Base-by-base conservation (phyloP, 2,888 invertebrate species). In the Lepidochrysops patricia region DNA sequence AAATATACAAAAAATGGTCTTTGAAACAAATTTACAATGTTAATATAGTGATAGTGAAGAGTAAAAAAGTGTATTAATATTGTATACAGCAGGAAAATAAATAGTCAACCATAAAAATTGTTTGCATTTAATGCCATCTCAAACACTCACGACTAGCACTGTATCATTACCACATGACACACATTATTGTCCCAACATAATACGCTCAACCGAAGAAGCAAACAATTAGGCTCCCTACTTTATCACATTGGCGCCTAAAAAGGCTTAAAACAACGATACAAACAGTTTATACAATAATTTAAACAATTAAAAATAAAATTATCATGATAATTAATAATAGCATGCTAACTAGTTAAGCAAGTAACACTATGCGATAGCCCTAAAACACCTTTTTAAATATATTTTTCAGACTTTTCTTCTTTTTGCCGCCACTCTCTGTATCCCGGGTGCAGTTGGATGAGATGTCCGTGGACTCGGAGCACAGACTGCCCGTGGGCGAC, bases 371-470 rank as follows among this genome's bases (percentile, higher is more conserved):
- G 25, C 54, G 29, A 52, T 57, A 68, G 70, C 72, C 67, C 92
- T 90, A 94, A 90, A 95, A 95, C 76, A 95, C 93, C 90, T 94
- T 95, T 71, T 92, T 94, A 75, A 95, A 91, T 77, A 95, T 92
- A 82, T 93, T 94, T 78, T 93, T 95, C 67, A 96, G 90, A 72
- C 93, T 91, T 73, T 93, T 92, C 77, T 93, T 94, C 71, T 92
- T 93, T 63, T 77, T 72, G 29, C 76, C 73, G 60, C 72, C 72
- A 60, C 71, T 76, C 58, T 78, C 82, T 59, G 67, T 73, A 37
- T 82, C 79, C 27, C 69, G 78, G 13, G 74, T 81, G 15, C 84
- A 84, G 62, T 81, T 83, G 34, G 82, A 82, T 0, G 88, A 89
- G 60, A 89, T 70, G 50, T 89, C 89, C 1, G 88, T 89, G 0